A percentile compares a stretch with the other conserved stretches of the same genome.
These are phyloP conservation scores for Nibea coibor DNA, from an alignment of 2,113 vertebrate genomes.

Conservation along the genomic window DNA sequence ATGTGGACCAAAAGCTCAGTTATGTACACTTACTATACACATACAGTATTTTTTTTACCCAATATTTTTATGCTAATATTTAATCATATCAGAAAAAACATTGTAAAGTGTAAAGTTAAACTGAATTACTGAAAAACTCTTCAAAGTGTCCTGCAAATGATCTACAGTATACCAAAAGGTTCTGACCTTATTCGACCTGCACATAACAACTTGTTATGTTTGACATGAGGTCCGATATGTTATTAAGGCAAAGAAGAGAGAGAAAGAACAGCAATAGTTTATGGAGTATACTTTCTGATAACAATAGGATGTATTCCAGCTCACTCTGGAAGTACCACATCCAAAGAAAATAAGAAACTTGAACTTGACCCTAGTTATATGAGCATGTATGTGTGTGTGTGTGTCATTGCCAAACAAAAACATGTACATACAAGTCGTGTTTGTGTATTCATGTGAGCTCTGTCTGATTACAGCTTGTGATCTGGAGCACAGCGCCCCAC, in stretches of 20 bases:
- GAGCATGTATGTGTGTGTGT: conserved; percentile 1
- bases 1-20: not conserved
- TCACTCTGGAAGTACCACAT: not conserved
- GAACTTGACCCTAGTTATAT: not conserved
- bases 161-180: too few relatives aligned
- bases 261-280: not conserved
- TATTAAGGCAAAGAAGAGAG: not conserved
- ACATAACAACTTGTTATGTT: not conserved
- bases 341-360: not conserved
- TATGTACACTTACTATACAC: too few relatives aligned
- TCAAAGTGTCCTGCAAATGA: conserved; percentile 1
- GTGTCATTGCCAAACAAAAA: conserved; percentile 13
- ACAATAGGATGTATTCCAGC: not conserved
- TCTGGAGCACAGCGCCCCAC: conserved; percentile 91
- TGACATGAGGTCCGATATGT: not conserved
- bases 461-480: conserved; percentile 64
- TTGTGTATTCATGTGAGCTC: not conserved
- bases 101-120: not conserved
- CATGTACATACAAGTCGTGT: conserved; percentile 23
- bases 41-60: too few relatives aligned
- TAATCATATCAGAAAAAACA: not conserved
- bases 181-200: not conserved
- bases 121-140: not conserved
- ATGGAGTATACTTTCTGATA: not conserved
- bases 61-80: not conserved